Evolutionary conservation across 1,140 invertebrate genomes (phyloP).

Genomic region (Pygmarrhopalites habei): DNA sequence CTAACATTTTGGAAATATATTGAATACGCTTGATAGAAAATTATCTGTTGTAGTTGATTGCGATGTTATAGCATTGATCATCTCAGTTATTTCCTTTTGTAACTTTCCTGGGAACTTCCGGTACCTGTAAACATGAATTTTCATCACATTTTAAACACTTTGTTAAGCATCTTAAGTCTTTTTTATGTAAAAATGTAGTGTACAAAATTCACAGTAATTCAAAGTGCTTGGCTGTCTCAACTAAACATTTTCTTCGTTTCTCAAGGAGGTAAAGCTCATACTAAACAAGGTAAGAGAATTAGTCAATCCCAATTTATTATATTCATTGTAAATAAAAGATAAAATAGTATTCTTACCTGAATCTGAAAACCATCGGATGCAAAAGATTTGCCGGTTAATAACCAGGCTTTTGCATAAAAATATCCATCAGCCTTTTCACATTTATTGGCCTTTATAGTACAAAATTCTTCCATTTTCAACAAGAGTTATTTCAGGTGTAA

Average conservation of each 20-base stretch:
- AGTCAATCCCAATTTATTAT: constrained; percentile 2
- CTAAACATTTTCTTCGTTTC: constrained; percentile 66
- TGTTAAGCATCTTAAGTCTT: not conserved
- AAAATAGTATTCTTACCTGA: constrained; percentile 51
- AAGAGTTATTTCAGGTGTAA: no score
- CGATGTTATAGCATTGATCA: constrained; percentile 28
- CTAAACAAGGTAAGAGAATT: constrained; percentile 43
- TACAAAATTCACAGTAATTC: constrained; percentile 51
- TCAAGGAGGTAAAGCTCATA: constrained; percentile 75
- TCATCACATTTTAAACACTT: not conserved
- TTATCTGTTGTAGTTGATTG: constrained; percentile 25
- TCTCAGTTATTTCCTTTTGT: constrained; percentile 25
- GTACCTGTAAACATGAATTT: constrained; percentile 46
- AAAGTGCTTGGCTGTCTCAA: constrained; percentile 75
- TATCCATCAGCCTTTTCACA: no score
- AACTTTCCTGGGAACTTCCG: constrained; percentile 54
- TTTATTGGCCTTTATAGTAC: no score
- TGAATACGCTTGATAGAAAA: constrained; percentile 30
- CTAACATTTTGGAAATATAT: constrained; percentile 25
- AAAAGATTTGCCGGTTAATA: constrained; percentile 79
- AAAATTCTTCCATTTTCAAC: no score
- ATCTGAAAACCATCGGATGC: constrained; percentile 77
- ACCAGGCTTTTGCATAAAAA: constrained; percentile 89
- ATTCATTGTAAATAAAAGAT: constrained; percentile 10
- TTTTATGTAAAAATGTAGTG: not conserved